Conservation (phyloP, 2,113 vertebrate species). For the Chiloscyllium plagiosum region DNA sequence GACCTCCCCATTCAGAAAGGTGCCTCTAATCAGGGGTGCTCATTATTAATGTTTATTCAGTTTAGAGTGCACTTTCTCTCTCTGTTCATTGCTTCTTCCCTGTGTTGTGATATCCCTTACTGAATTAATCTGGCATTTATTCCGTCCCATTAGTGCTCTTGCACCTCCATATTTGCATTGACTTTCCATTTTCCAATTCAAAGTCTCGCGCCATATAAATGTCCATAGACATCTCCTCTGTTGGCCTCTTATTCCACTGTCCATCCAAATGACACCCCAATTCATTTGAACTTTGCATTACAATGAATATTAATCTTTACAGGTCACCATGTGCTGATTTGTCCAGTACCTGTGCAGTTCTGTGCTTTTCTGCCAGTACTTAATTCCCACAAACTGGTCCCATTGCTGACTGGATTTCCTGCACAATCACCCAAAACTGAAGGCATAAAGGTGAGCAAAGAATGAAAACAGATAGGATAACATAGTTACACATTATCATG, state of each 20-base stretch:
- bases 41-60: not conserved
- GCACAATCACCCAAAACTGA: slow-evolving; percentile 58
- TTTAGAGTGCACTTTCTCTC: slow-evolving; percentile 3
- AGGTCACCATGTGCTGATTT: not conserved
- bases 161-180: not conserved
- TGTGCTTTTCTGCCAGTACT: slow-evolving; percentile 31
- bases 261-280: not conserved
- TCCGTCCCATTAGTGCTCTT: not conserved
- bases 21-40: not conserved
- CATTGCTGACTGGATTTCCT: slow-evolving; percentile 48
- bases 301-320: no score
- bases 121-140: slow-evolving; percentile 20
- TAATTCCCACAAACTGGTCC: not conserved
- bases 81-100: not conserved
- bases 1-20: not conserved
- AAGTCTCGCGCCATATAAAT: not conserved
- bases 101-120: not conserved
- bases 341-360: slow-evolving; percentile 31
- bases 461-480: slow-evolving; percentile 44
- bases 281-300: not conserved
- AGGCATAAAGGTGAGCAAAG: slow-evolving; percentile 70
- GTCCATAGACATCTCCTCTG: no score
- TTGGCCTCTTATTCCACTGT: not conserved
- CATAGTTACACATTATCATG: slow-evolving; percentile 76
- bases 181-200: not conserved